A percentile compares a stretch with the other conserved stretches of the same genome.
Evolutionary conservation across 2,888 invertebrate species (phyloP).

Genomic region (Drosophila mercatorum): DNA sequence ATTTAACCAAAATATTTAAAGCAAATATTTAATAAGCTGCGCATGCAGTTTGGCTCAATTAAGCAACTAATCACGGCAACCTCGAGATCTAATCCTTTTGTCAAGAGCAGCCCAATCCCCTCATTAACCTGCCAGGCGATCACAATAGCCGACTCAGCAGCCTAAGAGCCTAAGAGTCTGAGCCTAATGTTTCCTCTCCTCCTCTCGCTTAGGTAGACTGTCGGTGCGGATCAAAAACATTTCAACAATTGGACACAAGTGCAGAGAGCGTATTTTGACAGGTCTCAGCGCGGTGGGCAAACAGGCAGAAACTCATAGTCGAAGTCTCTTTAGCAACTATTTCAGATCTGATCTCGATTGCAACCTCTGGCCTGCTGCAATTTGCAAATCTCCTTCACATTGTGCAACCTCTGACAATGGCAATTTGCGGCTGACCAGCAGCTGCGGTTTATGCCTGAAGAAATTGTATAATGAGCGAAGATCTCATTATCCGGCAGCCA

Average conservation of each 20-base stretch:
- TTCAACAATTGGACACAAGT: constrained; percentile 65
- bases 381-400: constrained; percentile 25
- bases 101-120: constrained; percentile 37
- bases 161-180: constrained; percentile 30
- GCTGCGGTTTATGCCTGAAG: constrained; percentile 50
- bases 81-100: constrained; percentile 70
- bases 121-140: constrained; percentile 41
- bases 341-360: constrained; percentile 23
- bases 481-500: background rate
- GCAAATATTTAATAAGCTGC: constrained; percentile 75
- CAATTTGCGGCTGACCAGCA: constrained; percentile 46
- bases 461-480: constrained; percentile 4
- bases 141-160: constrained; percentile 39
- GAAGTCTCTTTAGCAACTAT: constrained; percentile 47
- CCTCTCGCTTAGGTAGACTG: constrained; percentile 57
- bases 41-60: constrained; percentile 80
- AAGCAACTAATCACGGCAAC: constrained; percentile 78
- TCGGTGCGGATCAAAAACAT: constrained; percentile 65
- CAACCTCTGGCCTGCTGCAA: background rate
- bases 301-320: background rate
- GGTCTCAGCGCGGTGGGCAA: constrained; percentile 45
- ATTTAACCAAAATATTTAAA: constrained; percentile 76
- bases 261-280: constrained; percentile 71
- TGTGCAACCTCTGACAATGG: constrained; percentile 48
- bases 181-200: constrained; percentile 23